Conservation (phyloP, 1,140 invertebrate genomes). For the Drosophila kikkawai region DNA sequence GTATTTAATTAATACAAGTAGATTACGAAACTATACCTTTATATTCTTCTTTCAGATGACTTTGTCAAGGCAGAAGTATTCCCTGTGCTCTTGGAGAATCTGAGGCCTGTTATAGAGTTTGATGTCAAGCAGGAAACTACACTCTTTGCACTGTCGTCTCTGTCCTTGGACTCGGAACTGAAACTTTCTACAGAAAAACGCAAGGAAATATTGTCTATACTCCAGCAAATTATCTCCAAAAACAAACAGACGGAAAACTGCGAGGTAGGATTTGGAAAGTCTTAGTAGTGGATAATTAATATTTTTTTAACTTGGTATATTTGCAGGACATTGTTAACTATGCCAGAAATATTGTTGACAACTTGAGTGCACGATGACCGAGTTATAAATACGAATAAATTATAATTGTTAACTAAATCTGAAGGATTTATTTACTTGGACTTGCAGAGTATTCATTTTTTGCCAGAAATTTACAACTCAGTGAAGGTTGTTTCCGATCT, state of each 20-base stretch:
- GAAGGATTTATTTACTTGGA: neutral
- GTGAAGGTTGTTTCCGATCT: too few relatives aligned
- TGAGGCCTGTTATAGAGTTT: slow-evolving; percentile 44
- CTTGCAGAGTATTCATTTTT: too few relatives aligned
- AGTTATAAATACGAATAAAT: neutral
- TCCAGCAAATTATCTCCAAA: slow-evolving; percentile 51
- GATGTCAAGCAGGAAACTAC: slow-evolving; percentile 64
- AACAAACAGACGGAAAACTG: slow-evolving; percentile 47
- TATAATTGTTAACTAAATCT: neutral
- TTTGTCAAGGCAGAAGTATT: slow-evolving; percentile 52
- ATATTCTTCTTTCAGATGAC: slow-evolving; percentile 28
- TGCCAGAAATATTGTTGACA: slow-evolving; percentile 55
- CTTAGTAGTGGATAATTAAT: neutral
- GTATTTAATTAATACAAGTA: neutral
- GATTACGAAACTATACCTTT: neutral
- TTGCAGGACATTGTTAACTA: slow-evolving; percentile 61
- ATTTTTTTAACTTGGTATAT: neutral
- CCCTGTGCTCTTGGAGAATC: slow-evolving; percentile 33
- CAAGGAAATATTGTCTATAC: slow-evolving; percentile 19
- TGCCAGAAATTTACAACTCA: too few relatives aligned
- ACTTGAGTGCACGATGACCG: slow-evolving; percentile 22
- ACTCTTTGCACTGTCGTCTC: slow-evolving; percentile 51
- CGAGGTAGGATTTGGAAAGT: slow-evolving; percentile 38
- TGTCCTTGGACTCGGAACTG: slow-evolving; percentile 44
- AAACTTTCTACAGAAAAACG: slow-evolving; percentile 35